These are phyloP conservation scores for Seira musarum DNA, from an alignment of 2,888 invertebrate species.

Conservation along the genomic window DNA sequence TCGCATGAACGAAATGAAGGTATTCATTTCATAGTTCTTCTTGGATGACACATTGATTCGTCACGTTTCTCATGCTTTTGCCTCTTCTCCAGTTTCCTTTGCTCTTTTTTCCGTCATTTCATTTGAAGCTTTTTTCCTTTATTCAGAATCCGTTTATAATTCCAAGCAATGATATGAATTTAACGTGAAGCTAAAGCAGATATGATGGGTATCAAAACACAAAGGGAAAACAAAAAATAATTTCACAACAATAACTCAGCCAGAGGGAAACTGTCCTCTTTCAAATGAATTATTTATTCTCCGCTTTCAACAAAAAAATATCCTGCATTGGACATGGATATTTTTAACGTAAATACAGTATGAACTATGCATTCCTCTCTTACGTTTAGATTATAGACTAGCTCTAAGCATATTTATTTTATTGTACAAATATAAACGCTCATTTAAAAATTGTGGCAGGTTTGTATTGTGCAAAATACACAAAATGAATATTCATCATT, in stretches of 20 bases:
- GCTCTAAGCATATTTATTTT: background rate
- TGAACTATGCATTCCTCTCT: background rate
- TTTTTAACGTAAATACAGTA: background rate
- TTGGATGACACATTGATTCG: conserved; percentile 55
- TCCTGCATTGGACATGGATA: conserved; percentile 2
- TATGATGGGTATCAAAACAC: conserved; percentile 3
- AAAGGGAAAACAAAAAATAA: background rate
- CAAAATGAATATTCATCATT: conserved; percentile 21
- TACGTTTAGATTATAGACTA: background rate
- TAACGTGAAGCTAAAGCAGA: background rate
- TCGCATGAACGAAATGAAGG: conserved; percentile 24
- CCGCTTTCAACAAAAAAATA: background rate
- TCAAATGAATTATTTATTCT: conserved; percentile 20
- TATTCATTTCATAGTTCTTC: conserved; percentile 40
- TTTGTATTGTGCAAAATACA: conserved; percentile 14
- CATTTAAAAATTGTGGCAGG: conserved; percentile 14
- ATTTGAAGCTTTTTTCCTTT: background rate
- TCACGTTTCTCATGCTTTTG: conserved; percentile 37
- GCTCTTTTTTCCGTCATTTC: conserved; percentile 28
- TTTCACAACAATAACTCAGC: conserved; percentile 18
- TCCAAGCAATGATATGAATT: background rate
- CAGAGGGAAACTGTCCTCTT: conserved; percentile 19
- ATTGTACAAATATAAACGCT: background rate
- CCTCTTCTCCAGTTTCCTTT: conserved; percentile 29
- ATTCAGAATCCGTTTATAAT: background rate